phyloP scores from a whole-genome alignment of 2,888 invertebrate genomes.

The Campaea margaritaria region DNA sequence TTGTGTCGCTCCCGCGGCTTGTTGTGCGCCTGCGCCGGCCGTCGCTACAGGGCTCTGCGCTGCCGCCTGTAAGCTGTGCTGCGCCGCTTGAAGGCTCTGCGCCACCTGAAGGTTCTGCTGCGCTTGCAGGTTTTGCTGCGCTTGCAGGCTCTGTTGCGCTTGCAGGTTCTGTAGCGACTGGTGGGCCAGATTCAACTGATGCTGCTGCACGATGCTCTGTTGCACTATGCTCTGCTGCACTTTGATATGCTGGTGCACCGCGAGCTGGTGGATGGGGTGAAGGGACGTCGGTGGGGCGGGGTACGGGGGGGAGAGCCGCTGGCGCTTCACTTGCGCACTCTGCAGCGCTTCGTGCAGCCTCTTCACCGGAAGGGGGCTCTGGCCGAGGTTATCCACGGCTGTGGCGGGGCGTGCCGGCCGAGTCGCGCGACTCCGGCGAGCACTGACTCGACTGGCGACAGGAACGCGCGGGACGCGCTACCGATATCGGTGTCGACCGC shows the following conservation, averaged over 20 bases:
- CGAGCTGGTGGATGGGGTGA: constrained; percentile 78
- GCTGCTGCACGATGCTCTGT: constrained; percentile 81
- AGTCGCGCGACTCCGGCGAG: constrained; percentile 84
- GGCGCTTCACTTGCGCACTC: constrained; percentile 86
- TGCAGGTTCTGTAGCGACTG: constrained; percentile 77
- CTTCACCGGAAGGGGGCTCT: constrained; percentile 84
- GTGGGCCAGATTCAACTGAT: constrained; percentile 79
- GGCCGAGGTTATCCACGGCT: constrained; percentile 85
- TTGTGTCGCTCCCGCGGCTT: constrained; percentile 70
- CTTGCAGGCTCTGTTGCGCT: constrained; percentile 67
- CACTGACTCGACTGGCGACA: constrained; percentile 78
- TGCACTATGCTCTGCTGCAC: constrained; percentile 81
- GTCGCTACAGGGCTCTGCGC: constrained; percentile 71
- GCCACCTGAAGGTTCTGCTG: constrained; percentile 58
- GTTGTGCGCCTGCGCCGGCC: constrained; percentile 72
- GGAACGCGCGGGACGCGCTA: constrained; percentile 73
- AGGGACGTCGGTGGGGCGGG: constrained; percentile 80
- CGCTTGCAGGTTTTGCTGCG: constrained; percentile 63
- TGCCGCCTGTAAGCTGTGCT: constrained; percentile 58
- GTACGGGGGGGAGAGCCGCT: constrained; percentile 86
- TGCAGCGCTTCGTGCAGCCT: constrained; percentile 86
- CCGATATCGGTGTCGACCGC: constrained; percentile 67
- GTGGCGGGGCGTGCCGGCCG: constrained; percentile 83
- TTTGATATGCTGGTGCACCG: constrained; percentile 80
- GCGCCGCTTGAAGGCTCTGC: constrained; percentile 70